Evolutionary conservation across 2,113 vertebrate genomes (phyloP), one percentile per base, ranked within the genome.

Genomic region (Podocnemis expansa): DNA sequence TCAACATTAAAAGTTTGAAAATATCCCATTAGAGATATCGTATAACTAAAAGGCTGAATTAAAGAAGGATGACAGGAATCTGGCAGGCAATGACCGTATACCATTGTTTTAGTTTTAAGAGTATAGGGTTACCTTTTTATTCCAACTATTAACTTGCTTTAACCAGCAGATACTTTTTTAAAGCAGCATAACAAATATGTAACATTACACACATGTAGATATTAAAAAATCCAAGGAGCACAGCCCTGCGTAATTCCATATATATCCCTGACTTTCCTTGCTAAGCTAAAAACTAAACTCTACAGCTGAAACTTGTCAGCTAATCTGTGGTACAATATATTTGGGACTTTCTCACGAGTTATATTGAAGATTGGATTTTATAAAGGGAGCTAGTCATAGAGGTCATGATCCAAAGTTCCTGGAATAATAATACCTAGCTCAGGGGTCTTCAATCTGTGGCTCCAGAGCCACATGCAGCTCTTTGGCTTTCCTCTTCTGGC

Each of bases 51-150:
- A 96, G 96, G 94, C 60, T 96, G 96, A 97, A 97, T 96, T 97
- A 97, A 97, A 91, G 82, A 92, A 94, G 87, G 94, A 95, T 96
- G 98, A 95, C 96, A 97, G 95, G 89, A 97, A 78, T 90, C 96
- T 97, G 98, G 97, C 97, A 97, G 91, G 87, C 92, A 96, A 70
- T 87, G 80, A 83, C 91, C 89, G 91, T 95, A 93, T 84, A 90
- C 84, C 82, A 25, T 84, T 96, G 95, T 90, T 97, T 95, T 96
- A 96, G 96, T 97, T 97, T 78, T 67, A 95, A 97, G 76, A 95
- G 56, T 96, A 97, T 97, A 97, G 95, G 93, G 93, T 98, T 98
- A 96, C 97, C 75, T 95, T 95, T 96, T 96, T 97, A 75, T 97
- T 98, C 89, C 91, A 97, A 96, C 97, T 94, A 97, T 85, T 97